Percentiles rank a stretch among this genome's conserved stretches.
Evolutionary conservation across 2,113 vertebrate species (phyloP).

Genomic region (Raja brachyura): DNA sequence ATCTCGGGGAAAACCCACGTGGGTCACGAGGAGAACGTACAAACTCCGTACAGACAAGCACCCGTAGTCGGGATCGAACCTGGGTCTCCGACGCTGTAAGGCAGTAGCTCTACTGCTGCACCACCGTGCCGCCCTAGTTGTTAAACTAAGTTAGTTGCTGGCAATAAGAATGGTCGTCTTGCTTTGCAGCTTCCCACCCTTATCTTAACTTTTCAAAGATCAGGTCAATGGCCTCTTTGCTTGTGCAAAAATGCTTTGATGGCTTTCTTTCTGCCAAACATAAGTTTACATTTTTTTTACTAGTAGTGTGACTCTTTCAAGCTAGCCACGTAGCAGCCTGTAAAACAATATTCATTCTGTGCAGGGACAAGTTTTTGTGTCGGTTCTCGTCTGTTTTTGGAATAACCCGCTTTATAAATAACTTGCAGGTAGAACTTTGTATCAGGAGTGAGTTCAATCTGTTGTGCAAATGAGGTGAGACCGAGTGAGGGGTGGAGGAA

Average conservation of each 20-base stretch:
- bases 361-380: background rate
- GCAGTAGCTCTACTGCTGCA: too few relatives aligned
- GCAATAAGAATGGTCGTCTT: background rate
- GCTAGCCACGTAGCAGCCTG: background rate
- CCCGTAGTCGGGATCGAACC: too few relatives aligned
- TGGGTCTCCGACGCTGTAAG: too few relatives aligned
- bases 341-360: too few relatives aligned
- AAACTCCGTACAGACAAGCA: too few relatives aligned
- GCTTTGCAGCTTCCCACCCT: background rate
- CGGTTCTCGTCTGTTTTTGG: background rate
- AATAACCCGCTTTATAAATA: background rate
- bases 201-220: background rate
- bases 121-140: too few relatives aligned
- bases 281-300: background rate
- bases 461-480: constrained; percentile 1
- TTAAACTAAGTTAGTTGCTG: background rate
- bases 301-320: background rate
- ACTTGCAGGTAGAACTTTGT: background rate
- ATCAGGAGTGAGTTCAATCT: background rate
- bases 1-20: too few relatives aligned
- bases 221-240: background rate
- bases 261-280: background rate
- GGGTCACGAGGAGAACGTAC: too few relatives aligned
- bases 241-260: background rate
- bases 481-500: background rate